Percentiles rank a stretch among this genome's conserved stretches.
These are phyloP conservation scores for Bergia puertoricense DNA, from an alignment of 92 coral and sea anemone species.

Conservation along the genomic window DNA sequence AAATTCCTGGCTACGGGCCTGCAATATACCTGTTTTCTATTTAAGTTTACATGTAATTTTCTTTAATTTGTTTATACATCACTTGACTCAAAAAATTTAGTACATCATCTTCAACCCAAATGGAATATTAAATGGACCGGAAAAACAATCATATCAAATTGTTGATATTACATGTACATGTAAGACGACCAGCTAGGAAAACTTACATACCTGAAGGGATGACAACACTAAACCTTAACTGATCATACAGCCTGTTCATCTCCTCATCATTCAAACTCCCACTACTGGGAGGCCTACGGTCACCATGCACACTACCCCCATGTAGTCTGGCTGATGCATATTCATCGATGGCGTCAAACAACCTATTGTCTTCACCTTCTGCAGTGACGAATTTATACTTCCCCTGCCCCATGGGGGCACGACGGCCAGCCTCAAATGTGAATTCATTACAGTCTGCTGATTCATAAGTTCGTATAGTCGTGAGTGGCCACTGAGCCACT, in stretches of 20 bases:
- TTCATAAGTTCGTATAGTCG: slow-evolving; percentile 93
- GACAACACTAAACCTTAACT: slow-evolving; percentile 78
- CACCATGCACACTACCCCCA: slow-evolving; percentile 42
- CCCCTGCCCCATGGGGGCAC: slow-evolving; percentile 98
- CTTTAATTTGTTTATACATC: too few relatives aligned
- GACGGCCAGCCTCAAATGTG: slow-evolving; percentile 91
- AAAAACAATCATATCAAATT: too few relatives aligned
- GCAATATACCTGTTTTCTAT: too few relatives aligned
- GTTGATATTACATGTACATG: neutral
- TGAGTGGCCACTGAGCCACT: slow-evolving; percentile 98
- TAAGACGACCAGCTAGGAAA: neutral
- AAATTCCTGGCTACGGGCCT: too few relatives aligned
- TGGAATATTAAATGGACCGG: too few relatives aligned
- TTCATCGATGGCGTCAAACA: slow-evolving; percentile 89
- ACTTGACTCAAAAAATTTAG: too few relatives aligned
- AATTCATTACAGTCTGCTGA: slow-evolving; percentile 89
- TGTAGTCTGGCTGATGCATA: slow-evolving; percentile 74
- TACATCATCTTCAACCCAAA: too few relatives aligned
- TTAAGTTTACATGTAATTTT: too few relatives aligned
- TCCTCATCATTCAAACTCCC: slow-evolving; percentile 71
- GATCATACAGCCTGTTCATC: slow-evolving; percentile 81
- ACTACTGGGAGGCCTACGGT: slow-evolving; percentile 46
- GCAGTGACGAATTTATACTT: slow-evolving; percentile 79
- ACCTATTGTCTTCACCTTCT: slow-evolving; percentile 83
- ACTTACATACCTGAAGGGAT: slow-evolving; percentile 59